Base-by-base conservation (phyloP, 2,797 vertebrate genomes). In the Muscicapa comitata region DNA sequence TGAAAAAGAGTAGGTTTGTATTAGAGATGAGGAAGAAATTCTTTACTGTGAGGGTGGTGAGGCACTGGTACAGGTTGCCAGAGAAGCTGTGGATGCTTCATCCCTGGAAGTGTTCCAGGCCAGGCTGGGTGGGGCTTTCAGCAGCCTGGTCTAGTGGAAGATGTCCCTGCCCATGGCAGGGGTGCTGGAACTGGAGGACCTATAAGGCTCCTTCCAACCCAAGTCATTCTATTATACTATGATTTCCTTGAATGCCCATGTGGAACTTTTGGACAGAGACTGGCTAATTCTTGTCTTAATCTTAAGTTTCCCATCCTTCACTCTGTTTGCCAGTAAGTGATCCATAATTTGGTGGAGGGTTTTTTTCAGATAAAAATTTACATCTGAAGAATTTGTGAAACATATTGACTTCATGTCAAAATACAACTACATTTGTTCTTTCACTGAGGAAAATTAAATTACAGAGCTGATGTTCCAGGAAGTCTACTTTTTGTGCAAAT, bases 301-400 rank as follows among this genome's bases (percentile, higher is more conserved):
- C 26, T 38, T 25, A 61, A 57, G 11, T 40, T 24, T 77, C 40
- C 55, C 29, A 10, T 62, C 19, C 10, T 81, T 37, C n/a, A 15
- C 0, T 61, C 53, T 88, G 24, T 37, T 76, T 87, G 87, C 47
- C 47, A 29, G 28, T 72, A 86, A 80, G 24, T 0, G 1, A 65
- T 38, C 11, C 40, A 76, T 9, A 61, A 13, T 37, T 84, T 62
- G 6, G 9, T 35, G 5, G 6, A 33, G 29, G 6, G 0, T 0
- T 37, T 71, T 78, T 71, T 80, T 28, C 26, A 68, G 28, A 42
- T 55, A 67, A 67, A 81, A 79, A 42, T 38, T 28, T 65, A 11
- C 7, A n/a, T 54, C 42, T 65, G 29, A 89, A 77, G 15, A 83
- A 54, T 68, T 83, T 62, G 23, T 83, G 35, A 88, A 89, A 74